Base-by-base conservation (phyloP, 2,113 vertebrate genomes). In the Melanerpes aurifrons region DNA sequence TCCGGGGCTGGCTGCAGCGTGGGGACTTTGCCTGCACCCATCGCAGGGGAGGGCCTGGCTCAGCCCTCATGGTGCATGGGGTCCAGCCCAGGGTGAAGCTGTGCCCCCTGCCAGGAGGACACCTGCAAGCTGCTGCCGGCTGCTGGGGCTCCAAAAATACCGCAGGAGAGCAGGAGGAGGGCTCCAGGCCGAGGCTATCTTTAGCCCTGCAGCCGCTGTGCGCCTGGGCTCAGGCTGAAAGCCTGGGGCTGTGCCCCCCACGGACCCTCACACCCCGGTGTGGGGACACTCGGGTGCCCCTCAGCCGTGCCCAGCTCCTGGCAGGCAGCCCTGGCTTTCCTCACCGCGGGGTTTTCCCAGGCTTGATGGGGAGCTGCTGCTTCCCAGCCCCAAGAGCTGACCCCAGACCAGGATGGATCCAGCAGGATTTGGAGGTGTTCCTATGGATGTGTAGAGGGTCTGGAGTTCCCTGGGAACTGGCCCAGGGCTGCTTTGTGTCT, bases 181-280 rank as follows among this genome's bases (percentile, higher is more conserved):
- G 57, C 40, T 91, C 31, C 1, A 0, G 21, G 25, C 35, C 4
- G 18, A 28, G 21, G 12, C 21, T 90, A 4, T 57, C 56, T 90
- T 92, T 69, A 91, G 64, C 48, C 15, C 48, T 68, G 28, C 26
- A 40, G 57, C 22, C 12, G 0, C 57, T 35, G 18, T 2, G 4
- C 1, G 2, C 35, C 69, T 4, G 2, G 18, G 1, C 0, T 66
- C 3, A 4, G 50, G 63, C 45, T 64, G 29, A 43, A 62, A n/a
- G 54, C 57, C 43, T 0, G 0, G 0, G 8, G 17, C 18, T 62
- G 5, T 1, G 2, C 35, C 50, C 40, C 72, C 45, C 20, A 12
- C 3, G 1, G 54, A 28, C 37, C 77, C 69, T 73, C 3, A 1
- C 19, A n/a, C 16, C 3, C 32, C 12, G 53, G 16, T 0, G 1